Evolutionary conservation across 2,888 invertebrate species (phyloP).

Genomic region (Eudasyphora cyanicolor): DNA sequence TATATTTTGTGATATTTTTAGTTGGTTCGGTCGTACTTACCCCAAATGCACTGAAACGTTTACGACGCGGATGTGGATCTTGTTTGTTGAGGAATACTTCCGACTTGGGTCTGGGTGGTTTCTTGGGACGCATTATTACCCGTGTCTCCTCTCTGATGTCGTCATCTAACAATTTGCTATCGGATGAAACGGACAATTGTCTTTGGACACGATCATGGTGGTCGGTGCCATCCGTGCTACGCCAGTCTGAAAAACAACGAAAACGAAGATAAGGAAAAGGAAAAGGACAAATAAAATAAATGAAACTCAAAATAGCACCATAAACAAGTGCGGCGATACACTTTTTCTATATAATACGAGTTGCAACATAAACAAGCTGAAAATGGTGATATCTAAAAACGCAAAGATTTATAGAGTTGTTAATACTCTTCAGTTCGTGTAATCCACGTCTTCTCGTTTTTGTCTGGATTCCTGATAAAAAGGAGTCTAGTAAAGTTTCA

Average conservation of each 20-base stretch:
- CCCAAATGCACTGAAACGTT: constrained; percentile 98
- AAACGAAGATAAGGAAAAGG: constrained; percentile 39
- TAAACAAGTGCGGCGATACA: background rate
- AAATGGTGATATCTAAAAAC: background rate
- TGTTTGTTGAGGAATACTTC: constrained; percentile 94
- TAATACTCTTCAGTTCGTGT: constrained; percentile 8
- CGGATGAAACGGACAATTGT: constrained; percentile 94
- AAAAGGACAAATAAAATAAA: constrained; percentile 12
- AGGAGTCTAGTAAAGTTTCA: background rate
- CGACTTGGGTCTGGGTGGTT: constrained; percentile 96
- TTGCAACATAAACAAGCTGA: background rate
- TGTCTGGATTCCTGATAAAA: constrained; percentile 12
- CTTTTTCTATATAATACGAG: background rate
- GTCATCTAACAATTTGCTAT: constrained; percentile 94
- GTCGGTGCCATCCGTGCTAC: constrained; percentile 82
- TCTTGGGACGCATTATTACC: constrained; percentile 93
- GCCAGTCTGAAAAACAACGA: constrained; percentile 85
- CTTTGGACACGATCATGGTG: constrained; percentile 92
- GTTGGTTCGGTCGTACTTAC: constrained; percentile 83
- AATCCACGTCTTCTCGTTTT: background rate
- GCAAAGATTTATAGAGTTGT: constrained; percentile 27
- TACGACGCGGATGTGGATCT: constrained; percentile 88
- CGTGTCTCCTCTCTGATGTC: constrained; percentile 93
- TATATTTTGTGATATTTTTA: too few relatives aligned
- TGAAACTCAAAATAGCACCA: background rate